Percentiles rank a stretch among this genome's conserved stretches.
Conservation (phyloP, 1,140 invertebrate species). For the Matsumurasca onukii region DNA sequence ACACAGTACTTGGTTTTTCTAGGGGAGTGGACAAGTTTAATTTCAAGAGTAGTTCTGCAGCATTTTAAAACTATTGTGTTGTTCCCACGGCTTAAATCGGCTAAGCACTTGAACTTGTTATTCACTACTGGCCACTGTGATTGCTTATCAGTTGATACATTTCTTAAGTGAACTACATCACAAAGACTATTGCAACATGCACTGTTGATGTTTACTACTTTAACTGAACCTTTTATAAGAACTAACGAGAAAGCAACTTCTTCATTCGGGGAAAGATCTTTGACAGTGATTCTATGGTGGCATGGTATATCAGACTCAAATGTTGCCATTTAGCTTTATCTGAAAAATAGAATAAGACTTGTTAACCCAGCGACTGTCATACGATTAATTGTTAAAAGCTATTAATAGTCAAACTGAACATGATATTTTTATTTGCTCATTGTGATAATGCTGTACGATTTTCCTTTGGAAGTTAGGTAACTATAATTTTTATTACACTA, state of each 20-base stretch:
- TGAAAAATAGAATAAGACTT: slow-evolving; percentile 1
- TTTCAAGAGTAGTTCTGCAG: not conserved
- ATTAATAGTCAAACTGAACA: no score
- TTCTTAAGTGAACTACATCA: slow-evolving; percentile 23
- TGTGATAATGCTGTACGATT: no score
- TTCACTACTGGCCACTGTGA: slow-evolving; percentile 35
- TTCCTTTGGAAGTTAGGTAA: no score
- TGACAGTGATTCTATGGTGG: not conserved
- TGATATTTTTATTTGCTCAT: no score
- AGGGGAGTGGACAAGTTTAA: slow-evolving; percentile 34
- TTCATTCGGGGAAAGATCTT: slow-evolving; percentile 28
- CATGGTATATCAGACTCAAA: not conserved
- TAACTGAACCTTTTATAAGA: slow-evolving; percentile 36
- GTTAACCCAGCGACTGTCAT: no score
- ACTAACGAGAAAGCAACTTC: slow-evolving; percentile 34
- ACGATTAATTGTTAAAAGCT: no score
- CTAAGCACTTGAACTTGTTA: slow-evolving; percentile 38
- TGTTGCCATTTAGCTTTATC: not conserved
- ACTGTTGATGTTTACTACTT: not conserved
- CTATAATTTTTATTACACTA: no score
- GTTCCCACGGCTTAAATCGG: slow-evolving; percentile 34
- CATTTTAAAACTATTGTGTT: slow-evolving; percentile 38
- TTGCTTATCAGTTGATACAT: slow-evolving; percentile 21
- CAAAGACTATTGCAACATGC: slow-evolving; percentile 14
- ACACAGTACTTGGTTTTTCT: slow-evolving; percentile 47